Conservation (phyloP, 2,888 invertebrate genomes). For the Petrolisthes cinctipes region DNA sequence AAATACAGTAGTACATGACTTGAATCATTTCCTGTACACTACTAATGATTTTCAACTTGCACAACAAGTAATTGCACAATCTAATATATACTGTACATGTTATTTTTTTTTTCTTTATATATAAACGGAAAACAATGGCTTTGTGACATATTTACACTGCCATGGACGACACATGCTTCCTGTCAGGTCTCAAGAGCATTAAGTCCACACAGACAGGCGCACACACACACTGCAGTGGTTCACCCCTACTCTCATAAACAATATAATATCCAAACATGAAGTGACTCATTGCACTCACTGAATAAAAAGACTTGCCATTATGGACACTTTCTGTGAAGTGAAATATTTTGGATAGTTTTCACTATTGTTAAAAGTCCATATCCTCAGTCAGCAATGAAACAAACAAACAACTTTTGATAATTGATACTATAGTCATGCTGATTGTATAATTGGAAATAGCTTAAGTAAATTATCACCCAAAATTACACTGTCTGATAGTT, state of each 20-base stretch:
- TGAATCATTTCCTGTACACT: slow-evolving; percentile 51
- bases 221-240: not conserved
- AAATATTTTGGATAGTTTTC: no score
- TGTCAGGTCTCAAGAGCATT: not conserved
- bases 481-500: no score
- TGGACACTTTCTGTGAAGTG: no score
- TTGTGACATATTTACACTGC: slow-evolving; percentile 47
- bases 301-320: no score
- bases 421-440: no score
- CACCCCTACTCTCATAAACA: not conserved
- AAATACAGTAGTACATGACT: slow-evolving; percentile 41
- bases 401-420: no score
- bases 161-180: slow-evolving; percentile 21
- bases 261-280: no score
- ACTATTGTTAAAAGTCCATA: no score
- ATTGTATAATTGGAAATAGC: no score
- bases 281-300: no score
- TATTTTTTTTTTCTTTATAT: slow-evolving; percentile 20
- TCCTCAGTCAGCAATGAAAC: no score
- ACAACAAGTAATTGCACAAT: slow-evolving; percentile 49
- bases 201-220: slow-evolving; percentile 6
- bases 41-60: slow-evolving; percentile 30
- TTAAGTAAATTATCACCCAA: no score
- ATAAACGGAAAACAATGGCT: slow-evolving; percentile 40
- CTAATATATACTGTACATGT: slow-evolving; percentile 37